A percentile compares a stretch with the other conserved stretches of the same genome.
phyloP scores from a whole-genome alignment of 2,888 invertebrate species.

The Pristionchus entomophagus region DNA sequence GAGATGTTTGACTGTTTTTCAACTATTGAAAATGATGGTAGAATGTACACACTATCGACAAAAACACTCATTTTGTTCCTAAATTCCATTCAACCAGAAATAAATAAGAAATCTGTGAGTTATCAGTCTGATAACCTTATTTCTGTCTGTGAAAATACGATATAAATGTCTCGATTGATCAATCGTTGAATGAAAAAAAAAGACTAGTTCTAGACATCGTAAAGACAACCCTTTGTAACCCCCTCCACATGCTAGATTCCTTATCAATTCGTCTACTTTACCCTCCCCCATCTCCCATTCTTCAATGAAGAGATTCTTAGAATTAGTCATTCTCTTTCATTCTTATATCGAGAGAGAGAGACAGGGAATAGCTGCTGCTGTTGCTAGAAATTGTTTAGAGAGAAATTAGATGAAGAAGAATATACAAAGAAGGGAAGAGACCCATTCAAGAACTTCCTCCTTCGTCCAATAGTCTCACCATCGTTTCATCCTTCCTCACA shows the following conservation, averaged over 20 bases:
- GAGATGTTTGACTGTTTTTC: background rate
- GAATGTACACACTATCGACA: background rate
- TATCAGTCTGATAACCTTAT: no score
- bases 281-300: background rate
- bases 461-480: no score
- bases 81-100: background rate
- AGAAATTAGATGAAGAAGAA: no score
- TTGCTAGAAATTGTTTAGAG: no score
- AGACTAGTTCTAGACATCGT: background rate
- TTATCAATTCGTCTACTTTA: background rate
- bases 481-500: background rate
- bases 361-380: no score
- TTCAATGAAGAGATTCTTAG: background rate
- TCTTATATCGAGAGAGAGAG: no score
- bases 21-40: background rate
- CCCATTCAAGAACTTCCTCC: no score
- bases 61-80: background rate
- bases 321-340: background rate
- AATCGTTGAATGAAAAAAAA: no score
- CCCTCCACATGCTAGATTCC: background rate
- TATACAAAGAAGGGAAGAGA: no score
- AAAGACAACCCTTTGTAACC: background rate
- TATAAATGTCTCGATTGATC: no score
- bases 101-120: background rate
- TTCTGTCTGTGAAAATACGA: no score